Evolutionary conservation across 2,888 invertebrate species (phyloP).

Genomic region (Lasioglossum figueresi): DNA sequence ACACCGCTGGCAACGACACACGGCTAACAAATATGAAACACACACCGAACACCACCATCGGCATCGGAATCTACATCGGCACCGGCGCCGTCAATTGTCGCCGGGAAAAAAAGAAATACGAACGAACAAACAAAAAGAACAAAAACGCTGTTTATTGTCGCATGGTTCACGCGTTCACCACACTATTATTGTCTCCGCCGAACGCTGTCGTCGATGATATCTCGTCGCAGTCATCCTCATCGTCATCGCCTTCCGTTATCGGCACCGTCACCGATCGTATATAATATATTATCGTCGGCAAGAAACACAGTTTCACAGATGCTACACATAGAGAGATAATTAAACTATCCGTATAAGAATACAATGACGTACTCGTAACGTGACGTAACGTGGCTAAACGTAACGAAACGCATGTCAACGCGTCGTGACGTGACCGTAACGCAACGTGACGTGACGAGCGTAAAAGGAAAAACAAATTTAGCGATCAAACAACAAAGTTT

Average conservation of each 20-base stretch:
- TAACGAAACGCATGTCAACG: too few species aligned
- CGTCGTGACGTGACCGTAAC: too few species aligned
- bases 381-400: not conserved
- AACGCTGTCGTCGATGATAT: not conserved
- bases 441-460: conserved; percentile 52
- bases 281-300: conserved; percentile 1
- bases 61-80: not conserved
- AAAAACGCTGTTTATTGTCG: conserved; percentile 7
- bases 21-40: not conserved
- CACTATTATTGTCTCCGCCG: not conserved
- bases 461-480: conserved; percentile 57
- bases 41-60: not conserved
- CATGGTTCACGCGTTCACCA: not conserved
- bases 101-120: not conserved
- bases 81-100: not conserved
- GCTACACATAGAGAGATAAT: not conserved
- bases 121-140: not conserved
- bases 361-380: conserved; percentile 40
- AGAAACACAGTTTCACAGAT: not conserved
- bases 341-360: conserved; percentile 5
- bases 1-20: conserved; percentile 1
- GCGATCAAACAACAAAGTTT: conserved; percentile 57
- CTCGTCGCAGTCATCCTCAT: not conserved
- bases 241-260: conserved; percentile 4
- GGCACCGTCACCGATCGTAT: not conserved